Evolutionary conservation across 2,888 invertebrate genomes (phyloP), one percentile per base, ranked within the genome.

Genomic region (Myopa testacea): DNA sequence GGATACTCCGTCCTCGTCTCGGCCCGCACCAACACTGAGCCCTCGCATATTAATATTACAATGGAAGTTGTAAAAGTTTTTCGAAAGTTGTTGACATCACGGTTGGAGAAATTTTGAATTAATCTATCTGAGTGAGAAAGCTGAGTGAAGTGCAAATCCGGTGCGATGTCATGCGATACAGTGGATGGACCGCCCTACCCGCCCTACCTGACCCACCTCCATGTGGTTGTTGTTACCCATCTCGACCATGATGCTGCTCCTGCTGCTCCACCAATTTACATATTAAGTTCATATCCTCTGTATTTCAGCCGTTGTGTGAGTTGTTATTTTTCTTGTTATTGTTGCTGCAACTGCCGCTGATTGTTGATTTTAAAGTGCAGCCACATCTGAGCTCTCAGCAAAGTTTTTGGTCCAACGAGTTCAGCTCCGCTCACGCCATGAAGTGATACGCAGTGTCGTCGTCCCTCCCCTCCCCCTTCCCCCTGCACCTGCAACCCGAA

Each of bases 41-140:
- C 5, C 16, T 16, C 71, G 67, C 67, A 75, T 75, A 78, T 78
- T 78, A 78, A 78, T 78, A 75, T 75, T 75, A 72, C 63, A 68
- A 78, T 67, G 71, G 67, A 72, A 72, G 40, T 45, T 65, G 26
- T 26, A 78, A 75, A 77, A 70, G 37, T 78, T 77, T 72, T 78
- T 76, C 78, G 67, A 79, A 81, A 81, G 80, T 81, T 81, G 79
- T 79, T 81, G 80, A 81, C 80, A 81, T 84, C 86, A 84, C 86
- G 85, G 86, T 85, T 85, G 85, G 84, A 84, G 84, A 85, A 85
- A 86, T 86, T 85, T 84, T 82, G 85, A 84, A 86, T 85, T 86
- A 86, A 86, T 86, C 84, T 73, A 86, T 86, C 84, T 73, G 78
- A 78, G 70, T 50, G 76, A 70, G 63, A 55, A 67, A 69, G 69